Conservation (phyloP, 2,888 invertebrate species). For the Ypsolopha sequella region DNA sequence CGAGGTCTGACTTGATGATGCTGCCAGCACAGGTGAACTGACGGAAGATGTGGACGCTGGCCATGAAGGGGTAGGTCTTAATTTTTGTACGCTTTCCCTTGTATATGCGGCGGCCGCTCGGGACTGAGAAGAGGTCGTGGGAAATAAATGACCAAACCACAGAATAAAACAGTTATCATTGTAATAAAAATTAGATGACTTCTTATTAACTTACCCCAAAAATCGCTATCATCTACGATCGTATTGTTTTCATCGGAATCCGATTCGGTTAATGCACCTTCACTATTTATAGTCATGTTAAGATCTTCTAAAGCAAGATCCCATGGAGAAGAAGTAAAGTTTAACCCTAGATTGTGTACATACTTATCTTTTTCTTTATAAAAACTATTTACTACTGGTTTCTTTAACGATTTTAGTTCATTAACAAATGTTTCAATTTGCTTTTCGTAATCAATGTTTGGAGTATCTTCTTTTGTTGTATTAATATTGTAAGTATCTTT, state of each 20-base stretch:
- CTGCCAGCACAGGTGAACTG: slow-evolving; percentile 46
- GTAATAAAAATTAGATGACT: neutral
- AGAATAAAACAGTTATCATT: neutral
- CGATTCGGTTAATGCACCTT: neutral
- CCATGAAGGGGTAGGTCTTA: slow-evolving; percentile 47
- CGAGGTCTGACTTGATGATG: slow-evolving; percentile 43
- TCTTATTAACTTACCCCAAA: slow-evolving; percentile 31
- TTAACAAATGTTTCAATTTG: too few relatives aligned
- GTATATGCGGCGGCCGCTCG: slow-evolving; percentile 36
- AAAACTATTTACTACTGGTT: too few relatives aligned
- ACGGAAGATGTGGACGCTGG: slow-evolving; percentile 40
- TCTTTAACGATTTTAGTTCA: too few relatives aligned
- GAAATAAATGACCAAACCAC: slow-evolving; percentile 8
- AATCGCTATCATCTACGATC: slow-evolving; percentile 22
- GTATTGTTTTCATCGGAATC: slow-evolving; percentile 11
- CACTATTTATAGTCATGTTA: too few relatives aligned
- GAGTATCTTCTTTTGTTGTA: neutral
- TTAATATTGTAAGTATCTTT: neutral
- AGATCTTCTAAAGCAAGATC: too few relatives aligned
- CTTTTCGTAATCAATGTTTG: neutral
- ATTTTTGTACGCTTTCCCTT: slow-evolving; percentile 29
- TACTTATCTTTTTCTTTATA: too few relatives aligned
- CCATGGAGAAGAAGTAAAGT: too few relatives aligned
- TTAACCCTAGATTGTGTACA: too few relatives aligned
- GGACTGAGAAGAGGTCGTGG: slow-evolving; percentile 15